These are phyloP conservation scores for Hyposmocoma kahamanoa DNA, from an alignment of 1,140 invertebrate species.

Conservation along the genomic window DNA sequence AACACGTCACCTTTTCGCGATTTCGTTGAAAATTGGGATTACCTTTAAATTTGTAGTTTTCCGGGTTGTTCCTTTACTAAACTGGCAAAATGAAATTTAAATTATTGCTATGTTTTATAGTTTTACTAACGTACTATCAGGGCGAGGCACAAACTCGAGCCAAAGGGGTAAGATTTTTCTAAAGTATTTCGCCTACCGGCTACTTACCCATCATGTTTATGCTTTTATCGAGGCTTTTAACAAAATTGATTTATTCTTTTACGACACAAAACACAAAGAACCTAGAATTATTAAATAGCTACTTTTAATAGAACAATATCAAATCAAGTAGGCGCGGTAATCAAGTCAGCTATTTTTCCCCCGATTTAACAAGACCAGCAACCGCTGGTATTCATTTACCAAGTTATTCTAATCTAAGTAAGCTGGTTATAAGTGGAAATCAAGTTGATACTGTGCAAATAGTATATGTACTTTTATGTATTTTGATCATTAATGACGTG, in stretches of 20 bases:
- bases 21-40: no score
- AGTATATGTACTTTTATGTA: no score
- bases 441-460: no score
- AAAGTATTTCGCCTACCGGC: conserved; percentile 12
- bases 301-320: neutral
- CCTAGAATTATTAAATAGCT: no score
- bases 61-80: neutral
- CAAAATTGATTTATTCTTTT: neutral
- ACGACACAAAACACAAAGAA: neutral
- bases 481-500: no score
- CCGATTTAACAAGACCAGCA: no score
- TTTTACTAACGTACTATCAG: conserved; percentile 44
- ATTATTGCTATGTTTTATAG: conserved; percentile 35
- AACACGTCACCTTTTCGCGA: no score
- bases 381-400: no score
- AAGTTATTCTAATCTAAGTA: no score
- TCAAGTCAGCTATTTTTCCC: no score
- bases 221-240: neutral
- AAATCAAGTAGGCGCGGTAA: neutral
- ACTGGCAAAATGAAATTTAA: conserved; percentile 43
- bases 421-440: no score
- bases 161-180: conserved; percentile 39
- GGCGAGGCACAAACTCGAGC: conserved; percentile 47
- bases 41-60: no score
- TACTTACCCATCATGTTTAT: neutral